Evolutionary conservation across 2,888 invertebrate genomes (phyloP).

Genomic region (Stratiomys singularior): DNA sequence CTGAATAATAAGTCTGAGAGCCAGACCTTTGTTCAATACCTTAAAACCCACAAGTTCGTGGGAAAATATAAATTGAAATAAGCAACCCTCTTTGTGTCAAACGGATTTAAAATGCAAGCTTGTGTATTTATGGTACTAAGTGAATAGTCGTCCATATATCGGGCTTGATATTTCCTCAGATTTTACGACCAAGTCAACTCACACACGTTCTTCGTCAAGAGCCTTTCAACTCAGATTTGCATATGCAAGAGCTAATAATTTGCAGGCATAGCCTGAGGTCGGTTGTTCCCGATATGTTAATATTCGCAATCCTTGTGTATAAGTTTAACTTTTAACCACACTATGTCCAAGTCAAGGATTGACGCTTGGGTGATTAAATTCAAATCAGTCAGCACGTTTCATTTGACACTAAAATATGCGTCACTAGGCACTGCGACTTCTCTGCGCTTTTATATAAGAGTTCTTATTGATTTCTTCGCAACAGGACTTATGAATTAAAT

Average conservation of each 20-base stretch:
- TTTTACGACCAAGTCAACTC: background rate
- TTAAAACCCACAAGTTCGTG: no score
- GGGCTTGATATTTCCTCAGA: conserved; percentile 15
- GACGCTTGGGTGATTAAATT: conserved; percentile 8
- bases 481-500: background rate
- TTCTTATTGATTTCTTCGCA: conserved; percentile 4
- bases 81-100: no score
- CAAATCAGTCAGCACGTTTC: background rate
- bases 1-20: no score
- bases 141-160: conserved; percentile 22
- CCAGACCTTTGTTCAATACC: no score
- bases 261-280: background rate
- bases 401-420: background rate
- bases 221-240: conserved; percentile 1
- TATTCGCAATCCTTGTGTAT: background rate
- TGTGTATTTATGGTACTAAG: no score
- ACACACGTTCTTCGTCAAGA: background rate
- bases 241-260: conserved; percentile 16
- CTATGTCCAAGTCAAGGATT: background rate
- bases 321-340: background rate
- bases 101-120: no score
- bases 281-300: background rate
- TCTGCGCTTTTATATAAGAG: no score
- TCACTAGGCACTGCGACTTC: background rate
- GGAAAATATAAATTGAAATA: no score